phyloP scores from a whole-genome alignment of 2,113 vertebrate genomes.

The Brachypteracias leptosomus region DNA sequence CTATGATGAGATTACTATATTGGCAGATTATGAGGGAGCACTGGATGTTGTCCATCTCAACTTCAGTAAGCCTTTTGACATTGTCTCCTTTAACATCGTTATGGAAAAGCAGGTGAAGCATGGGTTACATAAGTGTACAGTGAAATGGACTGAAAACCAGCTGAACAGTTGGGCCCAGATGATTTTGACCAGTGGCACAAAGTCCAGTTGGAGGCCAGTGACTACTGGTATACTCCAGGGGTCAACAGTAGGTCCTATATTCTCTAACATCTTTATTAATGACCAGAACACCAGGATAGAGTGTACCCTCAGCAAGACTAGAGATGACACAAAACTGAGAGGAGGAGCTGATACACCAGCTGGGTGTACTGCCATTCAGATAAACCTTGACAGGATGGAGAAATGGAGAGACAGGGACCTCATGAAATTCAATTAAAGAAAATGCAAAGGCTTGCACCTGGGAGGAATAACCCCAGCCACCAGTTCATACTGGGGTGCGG shows the following conservation, averaged over 20 bases:
- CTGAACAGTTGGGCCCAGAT: not conserved
- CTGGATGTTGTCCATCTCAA: not conserved
- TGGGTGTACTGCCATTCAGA: not conserved
- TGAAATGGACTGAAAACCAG: not conserved
- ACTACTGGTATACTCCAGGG: not conserved
- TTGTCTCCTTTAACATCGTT: not conserved
- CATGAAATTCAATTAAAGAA: not conserved
- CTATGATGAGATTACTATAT: not conserved
- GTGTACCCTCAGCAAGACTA: not conserved
- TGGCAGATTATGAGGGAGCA: not conserved
- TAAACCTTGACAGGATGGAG: not conserved
- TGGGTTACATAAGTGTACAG: fast-evolving
- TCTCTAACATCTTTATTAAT: not conserved
- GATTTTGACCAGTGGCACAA: not conserved
- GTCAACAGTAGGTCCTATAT: not conserved
- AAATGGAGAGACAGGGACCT: not conserved
- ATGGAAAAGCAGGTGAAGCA: not conserved
- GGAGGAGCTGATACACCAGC: not conserved
- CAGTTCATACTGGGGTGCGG: not conserved
- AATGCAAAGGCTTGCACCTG: not conserved
- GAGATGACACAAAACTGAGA: not conserved
- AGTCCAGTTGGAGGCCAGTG: not conserved
- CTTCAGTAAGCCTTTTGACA: not conserved
- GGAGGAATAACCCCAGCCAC: not conserved
- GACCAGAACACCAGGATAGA: not conserved